Percentiles rank a stretch among this genome's conserved stretches.
Conservation (phyloP, 2,888 invertebrate species). For the Seira ritae region DNA sequence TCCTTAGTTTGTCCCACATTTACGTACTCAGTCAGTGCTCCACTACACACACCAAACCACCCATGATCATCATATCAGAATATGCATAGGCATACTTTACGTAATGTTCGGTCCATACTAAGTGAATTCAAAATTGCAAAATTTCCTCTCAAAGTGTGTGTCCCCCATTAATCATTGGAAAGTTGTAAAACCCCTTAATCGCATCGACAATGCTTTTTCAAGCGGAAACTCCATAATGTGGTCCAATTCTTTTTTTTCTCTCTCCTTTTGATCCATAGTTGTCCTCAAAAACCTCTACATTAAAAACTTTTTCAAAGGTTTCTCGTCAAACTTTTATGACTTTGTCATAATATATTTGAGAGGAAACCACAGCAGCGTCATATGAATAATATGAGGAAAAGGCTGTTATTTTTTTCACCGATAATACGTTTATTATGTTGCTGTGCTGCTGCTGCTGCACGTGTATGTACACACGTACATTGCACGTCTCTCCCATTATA, state of each 20-base stretch:
- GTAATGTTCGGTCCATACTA: conserved; percentile 1
- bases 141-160: conserved; percentile 46
- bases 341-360: conserved; percentile 57
- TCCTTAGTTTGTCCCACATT: background rate
- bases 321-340: conserved; percentile 65
- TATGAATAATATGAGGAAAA: background rate
- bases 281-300: background rate
- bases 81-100: no score
- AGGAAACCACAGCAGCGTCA: conserved; percentile 25
- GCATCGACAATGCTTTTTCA: conserved; percentile 56
- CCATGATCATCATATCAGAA: no score
- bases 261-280: conserved; percentile 21
- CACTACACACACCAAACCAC: no score
- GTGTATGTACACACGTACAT: background rate
- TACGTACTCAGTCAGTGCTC: no score
- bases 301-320: conserved; percentile 54
- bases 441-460: background rate
- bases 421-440: background rate
- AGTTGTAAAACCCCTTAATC: conserved; percentile 57
- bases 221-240: conserved; percentile 59
- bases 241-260: conserved; percentile 53
- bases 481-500: background rate
- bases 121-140: conserved; percentile 28
- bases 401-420: background rate
- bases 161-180: conserved; percentile 60